Percentiles rank a stretch among this genome's conserved stretches.
phyloP scores from a whole-genome alignment of 2,888 invertebrate genomes.

The Suillia variegata region DNA sequence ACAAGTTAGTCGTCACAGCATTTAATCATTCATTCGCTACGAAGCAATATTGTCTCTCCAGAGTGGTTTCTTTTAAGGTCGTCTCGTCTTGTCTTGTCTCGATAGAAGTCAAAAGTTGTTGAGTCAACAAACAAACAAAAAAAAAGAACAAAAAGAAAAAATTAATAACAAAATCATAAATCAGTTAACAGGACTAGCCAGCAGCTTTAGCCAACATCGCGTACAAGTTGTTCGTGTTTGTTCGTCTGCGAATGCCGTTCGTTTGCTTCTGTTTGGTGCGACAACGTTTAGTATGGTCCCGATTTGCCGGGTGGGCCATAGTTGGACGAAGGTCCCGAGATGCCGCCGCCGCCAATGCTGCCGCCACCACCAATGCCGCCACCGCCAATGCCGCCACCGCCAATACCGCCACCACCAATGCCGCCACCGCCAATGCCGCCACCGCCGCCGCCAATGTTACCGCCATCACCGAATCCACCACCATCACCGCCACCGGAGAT shows the following conservation, averaged over 20 bases:
- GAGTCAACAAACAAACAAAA: constrained; percentile 5
- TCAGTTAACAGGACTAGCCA: constrained; percentile 54
- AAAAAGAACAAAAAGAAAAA: constrained; percentile 10
- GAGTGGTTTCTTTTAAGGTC: too few relatives aligned
- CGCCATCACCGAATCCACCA: constrained; percentile 35
- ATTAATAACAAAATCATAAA: constrained; percentile 14
- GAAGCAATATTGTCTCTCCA: too few relatives aligned
- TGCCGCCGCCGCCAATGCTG: constrained; percentile 47
- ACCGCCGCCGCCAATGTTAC: constrained; percentile 37
- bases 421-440: constrained; percentile 33
- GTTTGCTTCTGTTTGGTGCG: constrained; percentile 12
- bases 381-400: constrained; percentile 35
- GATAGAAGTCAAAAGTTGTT: constrained; percentile 8
- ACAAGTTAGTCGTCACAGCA: constrained; percentile 30
- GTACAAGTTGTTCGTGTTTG: constrained; percentile 24
- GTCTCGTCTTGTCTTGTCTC: constrained; percentile 20
- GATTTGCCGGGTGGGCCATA: constrained; percentile 76
- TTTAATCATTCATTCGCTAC: constrained; percentile 9
- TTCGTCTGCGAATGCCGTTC: not conserved
- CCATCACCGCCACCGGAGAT: constrained; percentile 40
- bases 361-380: constrained; percentile 42
- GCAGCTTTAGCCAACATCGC: constrained; percentile 44
- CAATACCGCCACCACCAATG: constrained; percentile 44
- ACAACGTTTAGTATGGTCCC: constrained; percentile 66
- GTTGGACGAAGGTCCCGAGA: constrained; percentile 61